phyloP scores from a whole-genome alignment of 2,797 vertebrate species.

The Parotocinclus haroldoi region DNA sequence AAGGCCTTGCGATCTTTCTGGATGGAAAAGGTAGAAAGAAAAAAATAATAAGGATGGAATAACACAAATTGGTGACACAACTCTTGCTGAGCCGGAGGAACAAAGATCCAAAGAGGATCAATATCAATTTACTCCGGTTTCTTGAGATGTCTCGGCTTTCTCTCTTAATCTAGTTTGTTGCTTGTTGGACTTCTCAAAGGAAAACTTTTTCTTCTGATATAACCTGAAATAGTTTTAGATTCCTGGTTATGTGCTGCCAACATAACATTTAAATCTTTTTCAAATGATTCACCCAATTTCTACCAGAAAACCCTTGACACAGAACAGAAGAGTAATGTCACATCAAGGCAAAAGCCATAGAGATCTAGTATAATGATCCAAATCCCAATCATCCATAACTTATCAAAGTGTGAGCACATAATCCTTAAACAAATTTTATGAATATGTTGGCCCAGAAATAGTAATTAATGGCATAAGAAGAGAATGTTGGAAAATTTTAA shows the following conservation, averaged over 20 bases:
- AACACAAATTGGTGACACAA: constrained; percentile 2
- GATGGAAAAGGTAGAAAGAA: neutral
- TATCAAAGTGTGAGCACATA: constrained; percentile 5
- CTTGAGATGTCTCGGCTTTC: constrained; percentile 14
- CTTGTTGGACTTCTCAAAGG: constrained; percentile 14
- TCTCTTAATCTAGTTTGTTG: constrained; percentile 26
- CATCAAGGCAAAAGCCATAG: neutral
- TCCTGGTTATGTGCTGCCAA: neutral
- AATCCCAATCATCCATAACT: constrained; percentile 11
- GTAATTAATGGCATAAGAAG: constrained; percentile 47
- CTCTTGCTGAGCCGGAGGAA: constrained; percentile 14
- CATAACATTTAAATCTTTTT: neutral
- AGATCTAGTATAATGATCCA: constrained; percentile 9
- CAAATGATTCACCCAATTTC: too few relatives aligned
- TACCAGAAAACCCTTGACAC: neutral
- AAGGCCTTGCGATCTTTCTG: neutral
- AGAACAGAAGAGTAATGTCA: neutral
- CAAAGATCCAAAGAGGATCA: constrained; percentile 27
- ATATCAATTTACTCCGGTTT: constrained; percentile 34
- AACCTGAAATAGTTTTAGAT: neutral
- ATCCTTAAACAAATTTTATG: constrained; percentile 32
- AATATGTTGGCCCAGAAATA: constrained; percentile 21
- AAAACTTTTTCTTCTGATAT: constrained; percentile 5
- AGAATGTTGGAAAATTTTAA: constrained; percentile 53
- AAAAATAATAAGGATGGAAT: constrained; percentile 5